phyloP scores from a whole-genome alignment of 2,113 vertebrate species.

The Podocnemis expansa region DNA sequence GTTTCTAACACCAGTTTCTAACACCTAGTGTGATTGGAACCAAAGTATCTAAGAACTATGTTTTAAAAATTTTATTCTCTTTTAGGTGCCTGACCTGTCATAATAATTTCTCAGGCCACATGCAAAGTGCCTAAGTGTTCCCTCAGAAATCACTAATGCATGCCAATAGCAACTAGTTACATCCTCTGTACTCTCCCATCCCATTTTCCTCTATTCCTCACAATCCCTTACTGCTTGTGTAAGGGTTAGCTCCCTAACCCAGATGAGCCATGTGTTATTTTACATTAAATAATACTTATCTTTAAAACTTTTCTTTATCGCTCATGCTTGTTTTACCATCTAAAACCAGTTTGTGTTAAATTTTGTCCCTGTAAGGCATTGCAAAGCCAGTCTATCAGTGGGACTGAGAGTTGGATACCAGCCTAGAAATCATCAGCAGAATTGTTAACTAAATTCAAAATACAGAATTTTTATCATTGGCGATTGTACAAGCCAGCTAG shows the following conservation, averaged over 20 bases:
- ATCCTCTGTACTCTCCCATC: background rate
- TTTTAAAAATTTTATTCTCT: constrained; percentile 9
- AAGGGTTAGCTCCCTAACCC: background rate
- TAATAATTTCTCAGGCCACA: background rate
- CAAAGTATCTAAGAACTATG: constrained; percentile 42
- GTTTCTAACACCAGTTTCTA: constrained; percentile 2
- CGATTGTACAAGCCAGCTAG: background rate
- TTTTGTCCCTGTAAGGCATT: constrained; percentile 1
- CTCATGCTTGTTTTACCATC: constrained; percentile 1
- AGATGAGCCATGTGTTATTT: background rate
- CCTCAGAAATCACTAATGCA: background rate
- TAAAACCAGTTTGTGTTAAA: constrained; percentile 40
- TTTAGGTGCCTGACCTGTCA: background rate
- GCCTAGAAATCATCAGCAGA: too few relatives aligned
- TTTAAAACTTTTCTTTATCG: background rate
- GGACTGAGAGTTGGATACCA: too few relatives aligned
- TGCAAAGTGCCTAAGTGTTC: constrained; percentile 22
- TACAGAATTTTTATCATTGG: background rate
- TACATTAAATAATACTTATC: background rate
- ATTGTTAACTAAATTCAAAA: background rate
- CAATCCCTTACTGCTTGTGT: background rate
- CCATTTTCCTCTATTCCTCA: background rate
- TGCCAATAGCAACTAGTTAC: fast-evolving
- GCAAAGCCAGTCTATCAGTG: constrained; percentile 59
- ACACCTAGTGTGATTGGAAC: background rate